A percentile compares a stretch with the other conserved stretches of the same genome.
Conservation (phyloP, 2,113 vertebrate species). For the Dendrocopos noguchii region DNA sequence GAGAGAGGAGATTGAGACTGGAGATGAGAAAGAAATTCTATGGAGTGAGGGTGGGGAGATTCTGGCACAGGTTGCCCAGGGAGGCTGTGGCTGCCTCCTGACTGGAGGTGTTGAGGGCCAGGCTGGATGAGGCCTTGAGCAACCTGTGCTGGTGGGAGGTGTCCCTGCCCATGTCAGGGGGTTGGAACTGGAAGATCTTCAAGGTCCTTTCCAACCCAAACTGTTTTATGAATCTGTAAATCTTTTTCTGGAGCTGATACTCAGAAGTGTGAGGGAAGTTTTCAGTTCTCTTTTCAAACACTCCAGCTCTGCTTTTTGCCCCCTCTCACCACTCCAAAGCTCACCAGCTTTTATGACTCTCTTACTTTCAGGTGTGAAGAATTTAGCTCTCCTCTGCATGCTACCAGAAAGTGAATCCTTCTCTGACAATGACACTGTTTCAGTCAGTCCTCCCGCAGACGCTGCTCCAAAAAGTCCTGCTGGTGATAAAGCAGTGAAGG, state of each 20-base stretch:
- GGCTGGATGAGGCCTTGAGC: too few species aligned
- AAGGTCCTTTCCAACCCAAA: too few species aligned
- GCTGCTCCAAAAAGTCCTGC: not conserved
- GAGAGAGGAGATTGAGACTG: too few species aligned
- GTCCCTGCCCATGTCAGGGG: too few species aligned
- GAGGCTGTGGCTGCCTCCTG: too few species aligned
- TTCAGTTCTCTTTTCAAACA: not conserved
- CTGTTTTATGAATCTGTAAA: too few species aligned
- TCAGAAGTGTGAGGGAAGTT: not conserved
- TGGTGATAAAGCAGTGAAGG: not conserved
- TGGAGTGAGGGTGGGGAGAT: too few species aligned
- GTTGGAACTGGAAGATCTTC: too few species aligned
- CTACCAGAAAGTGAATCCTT: constrained; percentile 83
- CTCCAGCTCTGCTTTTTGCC: not conserved
- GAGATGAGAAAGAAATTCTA: too few species aligned
- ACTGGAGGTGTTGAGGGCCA: too few species aligned
- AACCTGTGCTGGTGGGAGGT: too few species aligned
- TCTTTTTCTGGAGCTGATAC: not conserved
- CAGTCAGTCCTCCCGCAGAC: constrained; percentile 47
- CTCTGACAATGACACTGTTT: constrained; percentile 70
- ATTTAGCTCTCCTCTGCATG: constrained; percentile 87
- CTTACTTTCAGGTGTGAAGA: constrained; percentile 82
- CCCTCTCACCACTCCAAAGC: not conserved
- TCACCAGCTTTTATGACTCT: not conserved
- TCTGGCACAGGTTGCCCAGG: too few species aligned